These are phyloP conservation scores for Chesias legatella DNA, from an alignment of 2,888 invertebrate species.

Conservation along the genomic window DNA sequence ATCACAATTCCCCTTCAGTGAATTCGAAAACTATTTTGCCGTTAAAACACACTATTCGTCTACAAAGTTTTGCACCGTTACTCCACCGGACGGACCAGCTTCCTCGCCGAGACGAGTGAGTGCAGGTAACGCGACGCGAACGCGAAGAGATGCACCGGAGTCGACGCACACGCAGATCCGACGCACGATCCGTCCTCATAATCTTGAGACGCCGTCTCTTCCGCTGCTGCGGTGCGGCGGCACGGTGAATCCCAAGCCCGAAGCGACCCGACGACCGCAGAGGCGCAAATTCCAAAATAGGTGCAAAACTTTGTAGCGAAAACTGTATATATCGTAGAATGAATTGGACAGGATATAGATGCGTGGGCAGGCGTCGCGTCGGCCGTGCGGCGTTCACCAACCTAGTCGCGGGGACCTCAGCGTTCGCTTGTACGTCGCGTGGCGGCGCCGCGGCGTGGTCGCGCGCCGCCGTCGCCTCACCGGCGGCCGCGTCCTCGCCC, in stretches of 20 bases:
- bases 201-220: conserved; percentile 6
- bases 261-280: conserved; percentile 17
- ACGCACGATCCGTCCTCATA: conserved; percentile 8
- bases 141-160: conserved; percentile 2
- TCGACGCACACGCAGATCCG: conserved; percentile 10
- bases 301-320: conserved; percentile 80
- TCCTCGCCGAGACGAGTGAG: no score
- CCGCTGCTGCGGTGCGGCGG: conserved; percentile 10
- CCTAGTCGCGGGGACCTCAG: conserved; percentile 73
- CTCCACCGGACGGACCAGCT: conserved; percentile 38
- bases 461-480: conserved; percentile 37
- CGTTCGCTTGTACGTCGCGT: conserved; percentile 61
- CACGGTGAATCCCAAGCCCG: conserved; percentile 17
- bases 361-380: conserved; percentile 62
- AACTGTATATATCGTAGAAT: conserved; percentile 50
- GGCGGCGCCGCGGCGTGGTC: conserved; percentile 47
- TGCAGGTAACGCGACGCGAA: conserved; percentile 9
- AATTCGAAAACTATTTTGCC: conserved; percentile 13
- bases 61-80: conserved; percentile 81
- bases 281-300: conserved; percentile 13
- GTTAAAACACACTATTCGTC: conserved; percentile 44
- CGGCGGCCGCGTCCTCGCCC: conserved; percentile 46
- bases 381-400: conserved; percentile 73
- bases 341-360: conserved; percentile 57
- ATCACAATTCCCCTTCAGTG: conserved; percentile 15